A percentile compares a stretch with the other conserved stretches of the same genome.
These are phyloP conservation scores for Furcifer pardalis DNA, from an alignment of 2,797 vertebrate genomes.

Conservation along the genomic window DNA sequence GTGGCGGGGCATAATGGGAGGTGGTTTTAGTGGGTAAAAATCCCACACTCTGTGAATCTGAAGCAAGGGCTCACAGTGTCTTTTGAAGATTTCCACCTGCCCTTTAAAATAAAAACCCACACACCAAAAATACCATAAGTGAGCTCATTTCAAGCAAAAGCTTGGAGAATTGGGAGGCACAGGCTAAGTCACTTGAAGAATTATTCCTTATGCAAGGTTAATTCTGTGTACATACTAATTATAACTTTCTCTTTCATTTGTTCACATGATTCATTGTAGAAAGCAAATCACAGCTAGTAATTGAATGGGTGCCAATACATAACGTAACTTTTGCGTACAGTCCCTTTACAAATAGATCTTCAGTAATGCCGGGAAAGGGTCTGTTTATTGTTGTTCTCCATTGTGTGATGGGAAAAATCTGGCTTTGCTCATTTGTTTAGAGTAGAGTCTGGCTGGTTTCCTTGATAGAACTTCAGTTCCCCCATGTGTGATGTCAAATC, in stretches of 20 bases:
- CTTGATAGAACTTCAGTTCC: not conserved
- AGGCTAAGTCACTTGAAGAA: too few relatives aligned
- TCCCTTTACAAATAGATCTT: not conserved
- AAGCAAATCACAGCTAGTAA: not conserved
- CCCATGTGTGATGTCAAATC: not conserved
- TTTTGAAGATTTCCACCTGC: too few relatives aligned
- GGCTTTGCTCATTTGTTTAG: slow-evolving; percentile 21
- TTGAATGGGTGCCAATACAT: not conserved
- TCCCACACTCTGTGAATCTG: too few relatives aligned
- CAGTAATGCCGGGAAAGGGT: not conserved
- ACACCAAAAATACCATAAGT: too few relatives aligned
- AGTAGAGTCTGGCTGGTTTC: not conserved
- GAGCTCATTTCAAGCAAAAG: too few relatives aligned
- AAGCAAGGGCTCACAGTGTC: too few relatives aligned
- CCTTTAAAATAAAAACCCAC: too few relatives aligned
- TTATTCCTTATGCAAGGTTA: too few relatives aligned
- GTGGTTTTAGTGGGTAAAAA: too few relatives aligned
- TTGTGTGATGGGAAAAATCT: slow-evolving; percentile 9
- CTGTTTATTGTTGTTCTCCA: not conserved
- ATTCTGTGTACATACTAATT: not conserved
- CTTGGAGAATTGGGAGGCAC: too few relatives aligned
- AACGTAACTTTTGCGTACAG: not conserved
- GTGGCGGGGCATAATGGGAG: too few relatives aligned
- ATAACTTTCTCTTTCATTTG: not conserved
- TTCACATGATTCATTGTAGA: not conserved